Evolutionary conservation across 2,113 vertebrate species (phyloP).

Genomic region (Phocoena phocoena): DNA sequence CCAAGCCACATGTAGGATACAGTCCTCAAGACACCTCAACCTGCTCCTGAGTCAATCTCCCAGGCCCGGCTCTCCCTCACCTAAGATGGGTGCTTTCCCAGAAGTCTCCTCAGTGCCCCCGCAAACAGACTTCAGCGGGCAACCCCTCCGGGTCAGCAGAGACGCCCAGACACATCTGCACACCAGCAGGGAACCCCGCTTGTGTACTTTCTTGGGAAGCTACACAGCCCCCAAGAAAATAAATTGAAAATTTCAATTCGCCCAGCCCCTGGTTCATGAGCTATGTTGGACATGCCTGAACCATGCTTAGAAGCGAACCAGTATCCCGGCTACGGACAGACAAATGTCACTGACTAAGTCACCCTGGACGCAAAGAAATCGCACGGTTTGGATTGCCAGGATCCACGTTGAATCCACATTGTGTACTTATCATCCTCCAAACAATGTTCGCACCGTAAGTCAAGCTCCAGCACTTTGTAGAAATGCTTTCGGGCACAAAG

Average conservation of each 20-base stretch:
- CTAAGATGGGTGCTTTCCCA: not conserved
- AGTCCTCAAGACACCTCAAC: not conserved
- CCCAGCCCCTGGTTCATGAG: not conserved
- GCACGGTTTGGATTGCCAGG: not conserved
- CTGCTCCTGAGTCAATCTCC: not conserved
- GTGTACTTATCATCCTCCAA: conserved; percentile 24
- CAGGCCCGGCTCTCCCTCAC: not conserved
- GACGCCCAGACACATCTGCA: not conserved
- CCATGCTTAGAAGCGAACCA: not conserved
- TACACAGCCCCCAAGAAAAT: not conserved
- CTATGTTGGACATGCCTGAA: not conserved
- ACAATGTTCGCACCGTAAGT: conserved; percentile 41
- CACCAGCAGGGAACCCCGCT: not conserved
- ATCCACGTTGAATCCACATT: conserved; percentile 27
- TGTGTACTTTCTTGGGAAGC: not conserved
- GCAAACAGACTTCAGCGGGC: not conserved
- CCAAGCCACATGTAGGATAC: not conserved
- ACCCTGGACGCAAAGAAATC: conserved; percentile 18
- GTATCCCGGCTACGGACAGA: not conserved
- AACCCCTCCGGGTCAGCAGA: not conserved
- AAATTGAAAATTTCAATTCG: not conserved
- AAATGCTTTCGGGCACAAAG: conserved; percentile 53
- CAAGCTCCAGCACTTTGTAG: conserved; percentile 3
- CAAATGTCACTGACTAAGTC: not conserved
- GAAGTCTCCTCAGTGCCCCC: not conserved